These are phyloP conservation scores for Cotesia glomerata DNA, from an alignment of 1,140 invertebrate genomes.

Conservation along the genomic window DNA sequence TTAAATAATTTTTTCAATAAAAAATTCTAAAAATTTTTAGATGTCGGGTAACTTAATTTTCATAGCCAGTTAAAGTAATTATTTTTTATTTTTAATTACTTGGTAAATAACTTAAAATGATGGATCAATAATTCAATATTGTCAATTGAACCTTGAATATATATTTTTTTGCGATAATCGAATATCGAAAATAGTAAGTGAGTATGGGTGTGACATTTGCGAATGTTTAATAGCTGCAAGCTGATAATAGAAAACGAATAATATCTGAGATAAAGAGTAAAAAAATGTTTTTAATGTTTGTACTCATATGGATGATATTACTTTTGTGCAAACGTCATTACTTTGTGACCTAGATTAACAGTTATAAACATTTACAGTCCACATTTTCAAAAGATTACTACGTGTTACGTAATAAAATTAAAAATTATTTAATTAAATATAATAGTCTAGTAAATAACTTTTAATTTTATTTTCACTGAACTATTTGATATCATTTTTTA, in stretches of 20 bases:
- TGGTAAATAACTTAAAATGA: not conserved
- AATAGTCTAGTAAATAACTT: no score
- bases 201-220: constrained; percentile 12
- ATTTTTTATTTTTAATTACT: not conserved
- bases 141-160: not conserved
- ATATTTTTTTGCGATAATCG: constrained; percentile 19
- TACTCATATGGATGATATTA: constrained; percentile 6
- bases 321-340: not conserved
- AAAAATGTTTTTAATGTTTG: not conserved
- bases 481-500: no score
- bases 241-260: not conserved
- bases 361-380: constrained; percentile 5
- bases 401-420: no score
- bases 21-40: no score
- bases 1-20: no score
- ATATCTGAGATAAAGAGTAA: not conserved
- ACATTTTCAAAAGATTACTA: not conserved
- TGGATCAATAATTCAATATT: not conserved
- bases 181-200: constrained; percentile 21
- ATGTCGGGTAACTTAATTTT: no score
- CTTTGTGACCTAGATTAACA: constrained; percentile 3
- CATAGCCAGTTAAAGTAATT: not conserved
- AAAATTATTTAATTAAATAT: no score
- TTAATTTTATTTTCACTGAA: no score
- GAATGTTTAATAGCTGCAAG: not conserved